Evolutionary conservation across 2,113 vertebrate species (phyloP), one percentile per base, ranked within the genome.

Genomic region (Grammomys surdaster): DNA sequence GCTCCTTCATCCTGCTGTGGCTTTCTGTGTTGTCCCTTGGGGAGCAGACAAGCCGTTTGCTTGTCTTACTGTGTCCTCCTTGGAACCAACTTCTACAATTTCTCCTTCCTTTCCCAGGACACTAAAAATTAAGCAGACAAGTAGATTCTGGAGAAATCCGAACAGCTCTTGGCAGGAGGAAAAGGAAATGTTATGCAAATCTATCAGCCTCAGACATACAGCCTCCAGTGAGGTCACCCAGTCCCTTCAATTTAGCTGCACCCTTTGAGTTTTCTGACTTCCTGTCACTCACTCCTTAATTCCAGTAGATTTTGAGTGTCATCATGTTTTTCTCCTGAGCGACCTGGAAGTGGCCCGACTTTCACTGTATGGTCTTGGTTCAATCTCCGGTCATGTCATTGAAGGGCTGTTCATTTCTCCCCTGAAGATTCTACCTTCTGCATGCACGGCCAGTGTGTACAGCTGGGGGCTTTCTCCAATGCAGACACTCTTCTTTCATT

Each of bases 121-220:
- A 65, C n/a, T 43, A 92, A 82, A 94, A 91, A 63, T 90, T 51
- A 96, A 51, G 77, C 56, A 94, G 86, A 87, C 17, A 26, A 46
- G 75, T 22, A 67, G 87, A 93, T 80, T 88, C 78, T 78, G 78
- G 91, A 78, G 78, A 94, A 85, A 91, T 63, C 40, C 87, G 65
- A 76, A 60, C 54, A 81, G 43, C 19, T 69, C 70, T 65, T 12
- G 11, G 60, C 17, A 36, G 65, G 28, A 48, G 11, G 76, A 16
- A 63, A 46, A 77, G 88, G 88, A 88, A 89, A 63, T n/a, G 76
- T 7, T 76, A 78, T n/a, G 43, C 28, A 86, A 96, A 63, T 6
- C 69, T 46, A 70, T 14, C 22, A 54, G 69, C 46, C 56, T 91
- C 82, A 94, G 96, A 95, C 96, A 87, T 2, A 51, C 40, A 36